A percentile compares a stretch with the other conserved stretches of the same genome.
Conservation (phyloP, 2,888 invertebrate genomes). For the Congeria kusceri region DNA sequence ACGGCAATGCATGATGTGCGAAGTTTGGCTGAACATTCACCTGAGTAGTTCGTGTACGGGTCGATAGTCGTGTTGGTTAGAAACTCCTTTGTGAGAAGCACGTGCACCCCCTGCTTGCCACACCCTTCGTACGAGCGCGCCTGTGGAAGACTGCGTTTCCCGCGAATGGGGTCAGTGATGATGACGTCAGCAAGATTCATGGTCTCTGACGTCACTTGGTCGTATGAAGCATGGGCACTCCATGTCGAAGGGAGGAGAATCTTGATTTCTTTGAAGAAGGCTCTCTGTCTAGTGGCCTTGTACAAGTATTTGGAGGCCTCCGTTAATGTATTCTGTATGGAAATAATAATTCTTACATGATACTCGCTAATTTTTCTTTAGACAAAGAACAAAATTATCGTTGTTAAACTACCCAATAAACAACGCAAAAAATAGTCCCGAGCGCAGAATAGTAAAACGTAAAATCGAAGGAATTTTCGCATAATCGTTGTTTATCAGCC, state of each 20-base stretch:
- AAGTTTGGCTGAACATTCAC: too few relatives aligned
- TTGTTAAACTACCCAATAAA: too few relatives aligned
- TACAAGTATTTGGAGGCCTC: constrained; percentile 88
- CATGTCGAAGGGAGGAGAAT: constrained; percentile 88
- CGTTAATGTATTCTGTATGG: constrained; percentile 86
- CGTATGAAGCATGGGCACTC: constrained; percentile 75
- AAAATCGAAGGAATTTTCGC: too few relatives aligned
- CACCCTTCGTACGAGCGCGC: constrained; percentile 74
- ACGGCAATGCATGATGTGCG: too few relatives aligned
- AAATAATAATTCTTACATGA: too few relatives aligned
- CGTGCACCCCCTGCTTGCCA: constrained; percentile 74
- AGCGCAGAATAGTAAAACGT: too few relatives aligned
- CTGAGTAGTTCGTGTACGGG: constrained; percentile 51
- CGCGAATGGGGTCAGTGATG: constrained; percentile 47
- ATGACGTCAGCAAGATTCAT: constrained; percentile 58
- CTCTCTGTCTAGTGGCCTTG: constrained; percentile 86
- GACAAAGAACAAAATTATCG: too few relatives aligned
- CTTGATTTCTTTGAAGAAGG: constrained; percentile 87
- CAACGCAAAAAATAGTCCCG: too few relatives aligned
- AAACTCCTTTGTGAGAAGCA: constrained; percentile 74
- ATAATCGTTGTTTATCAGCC: too few relatives aligned
- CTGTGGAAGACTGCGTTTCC: constrained; percentile 60
- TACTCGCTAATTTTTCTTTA: too few relatives aligned
- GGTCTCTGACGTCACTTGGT: constrained; percentile 37
- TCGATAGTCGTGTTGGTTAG: constrained; percentile 58